Evolutionary conservation across 2,797 vertebrate genomes (phyloP), one percentile per base, ranked within the genome.

Genomic region (Pangasius djambal): DNA sequence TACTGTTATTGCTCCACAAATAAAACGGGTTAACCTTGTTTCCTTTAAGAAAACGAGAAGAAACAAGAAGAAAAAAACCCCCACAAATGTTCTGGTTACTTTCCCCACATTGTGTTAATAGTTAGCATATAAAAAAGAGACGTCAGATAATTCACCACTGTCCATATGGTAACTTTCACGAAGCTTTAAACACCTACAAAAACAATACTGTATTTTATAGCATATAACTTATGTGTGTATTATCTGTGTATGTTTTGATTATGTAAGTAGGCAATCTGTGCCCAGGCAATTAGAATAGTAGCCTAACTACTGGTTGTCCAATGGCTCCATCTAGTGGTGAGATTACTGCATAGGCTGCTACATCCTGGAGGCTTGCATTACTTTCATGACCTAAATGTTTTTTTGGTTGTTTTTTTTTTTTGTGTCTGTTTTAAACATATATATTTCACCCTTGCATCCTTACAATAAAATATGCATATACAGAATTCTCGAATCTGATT

Each of bases 321-420:
- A 84, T 67, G 40, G 44, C 69, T 48, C 87, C 81, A 75, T 31
- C 87, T 88, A 83, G 40, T 84, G 87, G 37, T 75, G 13, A 8
- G n/a, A 74, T 40, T 59, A 75, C 16, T 34, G 3, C 52, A 59
- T 59, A 15, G 4, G 18, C 37, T 50, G 2, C 16, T 61, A 25
- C 34, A 48, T 13, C 3, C 72, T 75, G 22, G 57, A 61, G 22
- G 34, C 12, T 37, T 79, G 44, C 25, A 25, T 52, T 16, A 79
- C 31, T 20, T 57, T 22, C 9, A 57, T 34, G 4, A 20, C 8
- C 48, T 16, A n/a, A 78, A 8, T 48, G 4, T 37, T 37, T 37
- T 37, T 31, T n/a, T 15, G 0, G 4, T 44, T 44, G 0, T 8
- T 48, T 48, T 1, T 48, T 8, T 48, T 7, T 1, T 48, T 8